These are phyloP conservation scores for Lepus timidus DNA, from an alignment of 2,113 vertebrate species.

Conservation along the genomic window DNA sequence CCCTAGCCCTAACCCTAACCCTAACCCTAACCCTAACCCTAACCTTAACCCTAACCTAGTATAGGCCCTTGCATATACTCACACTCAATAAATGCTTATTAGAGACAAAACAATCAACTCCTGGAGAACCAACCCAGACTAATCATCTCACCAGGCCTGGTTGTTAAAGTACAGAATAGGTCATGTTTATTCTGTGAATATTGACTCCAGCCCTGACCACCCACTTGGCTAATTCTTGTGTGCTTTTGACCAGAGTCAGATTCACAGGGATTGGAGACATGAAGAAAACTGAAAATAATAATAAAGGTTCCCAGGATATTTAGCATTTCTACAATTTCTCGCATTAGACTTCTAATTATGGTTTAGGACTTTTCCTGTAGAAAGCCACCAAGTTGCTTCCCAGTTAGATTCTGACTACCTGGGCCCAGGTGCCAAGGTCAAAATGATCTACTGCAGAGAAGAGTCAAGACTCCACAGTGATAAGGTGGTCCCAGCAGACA, in stretches of 20 bases:
- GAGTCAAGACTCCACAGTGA: background rate
- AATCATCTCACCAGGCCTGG: background rate
- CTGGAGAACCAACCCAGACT: background rate
- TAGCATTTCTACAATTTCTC: slow-evolving; percentile 18
- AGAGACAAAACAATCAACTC: background rate
- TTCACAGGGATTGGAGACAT: background rate
- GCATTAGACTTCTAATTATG: background rate
- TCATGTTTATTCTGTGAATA: background rate
- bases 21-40: no score
- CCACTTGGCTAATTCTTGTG: background rate
- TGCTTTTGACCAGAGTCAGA: slow-evolving; percentile 22
- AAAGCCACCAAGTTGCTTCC: slow-evolving; percentile 22
- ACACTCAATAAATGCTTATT: slow-evolving; percentile 17
- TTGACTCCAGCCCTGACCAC: background rate
- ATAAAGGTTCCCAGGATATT: slow-evolving; percentile 18
- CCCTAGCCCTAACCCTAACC: no score
- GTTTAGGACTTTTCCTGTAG: slow-evolving; percentile 19
- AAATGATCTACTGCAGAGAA: background rate
- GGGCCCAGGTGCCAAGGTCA: background rate
- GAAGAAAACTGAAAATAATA: slow-evolving; percentile 42
- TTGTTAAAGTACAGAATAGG: background rate
- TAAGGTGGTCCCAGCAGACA: background rate
- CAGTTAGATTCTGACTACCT: background rate
- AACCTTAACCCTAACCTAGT: background rate
- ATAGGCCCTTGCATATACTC: background rate